Percentiles rank a stretch among this genome's conserved stretches.
phyloP scores from a whole-genome alignment of 2,797 vertebrate species.

The Okamejei kenojei region DNA sequence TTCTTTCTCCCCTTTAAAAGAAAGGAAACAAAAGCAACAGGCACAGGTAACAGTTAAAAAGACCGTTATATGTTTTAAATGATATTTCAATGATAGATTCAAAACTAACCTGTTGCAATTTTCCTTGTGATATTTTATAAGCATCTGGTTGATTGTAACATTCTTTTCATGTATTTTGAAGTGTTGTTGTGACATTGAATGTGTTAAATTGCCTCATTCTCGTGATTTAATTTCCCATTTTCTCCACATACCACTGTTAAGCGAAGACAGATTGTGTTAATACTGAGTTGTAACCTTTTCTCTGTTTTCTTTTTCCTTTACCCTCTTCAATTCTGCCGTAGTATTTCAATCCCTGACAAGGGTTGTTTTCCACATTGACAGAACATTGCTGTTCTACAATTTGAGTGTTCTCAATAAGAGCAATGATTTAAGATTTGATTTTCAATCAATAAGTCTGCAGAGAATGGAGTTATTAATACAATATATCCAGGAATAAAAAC shows the following conservation, averaged over 20 bases:
- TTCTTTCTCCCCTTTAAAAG: too few relatives aligned
- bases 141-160: too few relatives aligned
- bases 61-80: too few relatives aligned
- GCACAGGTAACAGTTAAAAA: too few relatives aligned
- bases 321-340: not conserved
- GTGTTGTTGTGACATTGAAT: not conserved
- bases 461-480: not conserved
- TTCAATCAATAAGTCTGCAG: slow-evolving; percentile 6
- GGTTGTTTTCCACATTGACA: not conserved
- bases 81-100: too few relatives aligned
- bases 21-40: too few relatives aligned
- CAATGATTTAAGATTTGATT: not conserved
- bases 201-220: not conserved
- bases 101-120: too few relatives aligned
- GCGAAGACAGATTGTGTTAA: not conserved
- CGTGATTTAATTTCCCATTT: not conserved
- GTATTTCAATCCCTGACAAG: not conserved
- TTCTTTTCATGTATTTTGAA: too few relatives aligned
- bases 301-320: not conserved
- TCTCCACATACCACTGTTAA: not conserved
- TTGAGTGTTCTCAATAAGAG: not conserved
- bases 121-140: too few relatives aligned
- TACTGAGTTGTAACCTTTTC: not conserved
- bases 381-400: not conserved
- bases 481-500: not conserved